A percentile compares a stretch with the other conserved stretches of the same genome.
phyloP scores from a whole-genome alignment of 2,113 vertebrate genomes.

The Dipodomys ordii region DNA sequence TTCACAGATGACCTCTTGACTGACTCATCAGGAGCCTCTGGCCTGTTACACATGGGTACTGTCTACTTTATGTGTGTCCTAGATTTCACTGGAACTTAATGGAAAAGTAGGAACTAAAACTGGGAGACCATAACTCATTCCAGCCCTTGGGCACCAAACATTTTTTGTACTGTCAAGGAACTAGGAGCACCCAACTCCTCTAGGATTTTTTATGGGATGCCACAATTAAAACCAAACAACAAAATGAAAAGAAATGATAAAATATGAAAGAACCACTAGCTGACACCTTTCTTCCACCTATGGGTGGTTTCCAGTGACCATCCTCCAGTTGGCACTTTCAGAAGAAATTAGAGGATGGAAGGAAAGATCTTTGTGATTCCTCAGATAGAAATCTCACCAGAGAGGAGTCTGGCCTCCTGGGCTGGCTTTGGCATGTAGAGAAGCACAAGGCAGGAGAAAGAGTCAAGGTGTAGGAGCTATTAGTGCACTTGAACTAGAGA shows the following conservation, averaged over 20 bases:
- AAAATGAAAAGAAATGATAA: neutral
- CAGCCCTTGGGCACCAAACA: accelerated
- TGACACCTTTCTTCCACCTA: neutral
- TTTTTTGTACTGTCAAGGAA: neutral
- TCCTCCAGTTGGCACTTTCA: neutral
- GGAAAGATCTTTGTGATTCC: neutral
- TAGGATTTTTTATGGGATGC: neutral
- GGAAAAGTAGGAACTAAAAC: neutral
- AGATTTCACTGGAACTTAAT: neutral
- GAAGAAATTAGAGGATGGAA: neutral
- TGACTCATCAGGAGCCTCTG: no score
- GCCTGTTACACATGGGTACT: no score
- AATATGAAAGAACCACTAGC: neutral
- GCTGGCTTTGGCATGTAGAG: neutral
- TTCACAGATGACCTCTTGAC: no score
- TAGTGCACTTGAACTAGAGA: no score
- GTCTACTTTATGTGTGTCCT: neutral
- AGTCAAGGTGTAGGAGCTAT: no score
- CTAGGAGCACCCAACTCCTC: neutral
- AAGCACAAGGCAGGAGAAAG: no score
- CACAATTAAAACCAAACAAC: neutral
- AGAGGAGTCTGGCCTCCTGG: neutral
- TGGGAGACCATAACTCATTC: neutral
- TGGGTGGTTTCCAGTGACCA: neutral
- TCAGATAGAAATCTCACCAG: neutral